phyloP scores from a whole-genome alignment of 2,113 vertebrate genomes.

The Anser cygnoides region DNA sequence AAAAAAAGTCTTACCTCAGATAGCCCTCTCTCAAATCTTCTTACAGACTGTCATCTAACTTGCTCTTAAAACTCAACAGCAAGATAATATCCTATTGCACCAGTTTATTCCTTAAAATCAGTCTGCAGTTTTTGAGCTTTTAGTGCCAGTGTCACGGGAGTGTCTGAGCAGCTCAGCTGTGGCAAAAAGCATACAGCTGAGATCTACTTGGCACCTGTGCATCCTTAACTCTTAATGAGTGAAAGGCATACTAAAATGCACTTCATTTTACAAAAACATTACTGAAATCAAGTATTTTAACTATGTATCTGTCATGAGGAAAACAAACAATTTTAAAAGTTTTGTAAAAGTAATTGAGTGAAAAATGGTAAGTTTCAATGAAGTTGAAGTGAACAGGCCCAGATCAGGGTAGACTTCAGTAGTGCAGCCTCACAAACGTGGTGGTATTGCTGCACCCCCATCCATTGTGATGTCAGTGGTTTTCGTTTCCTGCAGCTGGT shows the following conservation, averaged over 20 bases:
- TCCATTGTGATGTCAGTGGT: fast-evolving
- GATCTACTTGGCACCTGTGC: not conserved
- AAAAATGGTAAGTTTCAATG: not conserved
- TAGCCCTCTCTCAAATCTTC: not conserved
- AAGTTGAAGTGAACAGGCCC: not conserved
- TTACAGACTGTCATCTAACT: no score
- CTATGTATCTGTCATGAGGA: not conserved
- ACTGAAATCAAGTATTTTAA: not conserved
- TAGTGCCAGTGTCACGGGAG: not conserved
- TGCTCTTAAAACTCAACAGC: not conserved
- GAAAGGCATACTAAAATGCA: not conserved
- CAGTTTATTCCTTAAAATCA: not conserved
- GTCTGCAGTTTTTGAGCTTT: not conserved
- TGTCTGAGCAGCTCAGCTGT: not conserved
- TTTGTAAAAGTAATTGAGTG: not conserved
- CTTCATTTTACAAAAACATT: not conserved
- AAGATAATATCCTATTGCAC: not conserved
- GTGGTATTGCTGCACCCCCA: not conserved
- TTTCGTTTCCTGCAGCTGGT: not conserved
- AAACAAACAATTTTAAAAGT: not conserved
- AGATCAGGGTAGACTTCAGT: not conserved
- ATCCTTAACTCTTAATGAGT: not conserved
- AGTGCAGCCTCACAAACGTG: no score
- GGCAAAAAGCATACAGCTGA: not conserved
- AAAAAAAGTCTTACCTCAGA: fast-evolving